These are phyloP conservation scores for Drosophila pegasa DNA, from an alignment of 2,888 invertebrate genomes.

Conservation along the genomic window DNA sequence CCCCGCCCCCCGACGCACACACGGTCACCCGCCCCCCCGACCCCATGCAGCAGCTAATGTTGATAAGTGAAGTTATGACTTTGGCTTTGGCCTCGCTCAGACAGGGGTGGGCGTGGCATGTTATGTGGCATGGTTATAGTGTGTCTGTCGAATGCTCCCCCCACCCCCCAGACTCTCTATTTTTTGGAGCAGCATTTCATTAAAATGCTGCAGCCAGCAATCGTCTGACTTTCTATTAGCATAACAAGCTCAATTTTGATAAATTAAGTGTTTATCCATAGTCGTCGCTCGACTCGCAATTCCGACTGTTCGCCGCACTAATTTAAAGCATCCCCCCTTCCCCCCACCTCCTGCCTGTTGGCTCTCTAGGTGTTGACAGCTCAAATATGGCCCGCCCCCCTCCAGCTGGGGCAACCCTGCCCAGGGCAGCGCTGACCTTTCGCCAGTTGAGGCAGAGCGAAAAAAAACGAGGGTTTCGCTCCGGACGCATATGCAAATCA, in stretches of 20 bases:
- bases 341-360: background rate
- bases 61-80: conserved; percentile 82
- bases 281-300: conserved; percentile 30
- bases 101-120: conserved; percentile 19
- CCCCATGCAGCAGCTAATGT: conserved; percentile 73
- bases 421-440: conserved; percentile 71
- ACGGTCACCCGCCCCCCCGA: conserved; percentile 1
- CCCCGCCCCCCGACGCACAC: background rate
- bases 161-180: conserved; percentile 11
- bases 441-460: conserved; percentile 8
- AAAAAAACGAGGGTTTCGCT: conserved; percentile 9
- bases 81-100: conserved; percentile 70
- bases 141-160: conserved; percentile 34
- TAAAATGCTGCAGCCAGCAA: conserved; percentile 50
- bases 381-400: conserved; percentile 60
- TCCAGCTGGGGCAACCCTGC: conserved; percentile 22
- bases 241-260: conserved; percentile 82
- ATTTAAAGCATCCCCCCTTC: conserved; percentile 64
- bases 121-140: conserved; percentile 5
- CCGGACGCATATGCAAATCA: conserved; percentile 70
- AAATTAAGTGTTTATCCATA: conserved; percentile 83
- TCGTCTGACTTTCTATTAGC: conserved; percentile 74
- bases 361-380: conserved; percentile 71
- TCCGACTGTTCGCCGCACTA: conserved; percentile 58
- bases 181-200: conserved; percentile 59